Evolutionary conservation across 2,888 invertebrate genomes (phyloP), one percentile per base, ranked within the genome.

Genomic region (Drosophila monieri): DNA sequence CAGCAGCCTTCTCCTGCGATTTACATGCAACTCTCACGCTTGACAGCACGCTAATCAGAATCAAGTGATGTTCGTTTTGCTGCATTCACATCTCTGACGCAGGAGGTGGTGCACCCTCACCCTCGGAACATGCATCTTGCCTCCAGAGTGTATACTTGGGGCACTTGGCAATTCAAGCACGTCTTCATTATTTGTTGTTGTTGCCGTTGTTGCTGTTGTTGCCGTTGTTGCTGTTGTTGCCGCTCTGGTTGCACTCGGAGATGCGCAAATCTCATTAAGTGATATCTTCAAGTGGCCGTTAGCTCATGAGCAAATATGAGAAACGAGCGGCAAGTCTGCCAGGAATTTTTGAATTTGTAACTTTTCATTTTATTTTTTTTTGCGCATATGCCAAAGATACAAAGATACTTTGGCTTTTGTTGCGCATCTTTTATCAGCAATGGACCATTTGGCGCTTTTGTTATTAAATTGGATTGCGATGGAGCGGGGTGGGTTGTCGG

Each of bases 1-100:
- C 8, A 18, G 43, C 27, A 27, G 10, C 27, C 21, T 5, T 41
- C 44, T 6, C 14, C 21, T 27, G 52, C 25, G 55, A 37, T 73
- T 43, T 79, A 52, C 55, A 70, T 74, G 59, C 73, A 85, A 77
- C 84, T 86, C 81, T 81, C 85, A 90, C 87, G 89, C 89, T 88
- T 89, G 85, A 85, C 90, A 89, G 88, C 90, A 78, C 87, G 81
- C 90, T 90, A 90, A 90, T 90, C 90, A 90, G 89, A 85, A 88
- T 89, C 89, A 86, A 89, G 86, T 83, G 87, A 88, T 80, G 86
- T 85, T 79, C 80, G 80, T 75, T 80, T 69, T 78, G 77, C 78
- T 73, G 78, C 83, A 75, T 71, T 68, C 80, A 52, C 41, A 61
- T 56, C 66, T 54, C 62, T 43, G 23, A 54, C 47, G 27, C 52